Conservation (phyloP, 2,888 invertebrate genomes). For the Pachydiplax longipennis region DNA sequence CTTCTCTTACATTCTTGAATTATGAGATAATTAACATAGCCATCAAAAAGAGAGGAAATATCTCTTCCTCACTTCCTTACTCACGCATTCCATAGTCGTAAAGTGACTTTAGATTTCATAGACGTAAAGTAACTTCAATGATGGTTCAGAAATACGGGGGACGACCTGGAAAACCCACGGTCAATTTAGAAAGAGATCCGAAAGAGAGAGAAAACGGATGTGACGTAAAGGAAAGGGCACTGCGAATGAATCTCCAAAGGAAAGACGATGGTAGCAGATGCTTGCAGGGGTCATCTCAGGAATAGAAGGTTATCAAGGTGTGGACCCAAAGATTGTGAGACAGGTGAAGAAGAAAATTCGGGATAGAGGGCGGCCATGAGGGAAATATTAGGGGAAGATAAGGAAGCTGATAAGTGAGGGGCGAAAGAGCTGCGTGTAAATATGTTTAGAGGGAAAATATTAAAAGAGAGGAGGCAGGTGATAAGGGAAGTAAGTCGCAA, state of each 20-base stretch:
- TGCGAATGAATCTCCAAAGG: not conserved
- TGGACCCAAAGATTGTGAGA: not conserved
- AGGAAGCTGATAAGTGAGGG: not conserved
- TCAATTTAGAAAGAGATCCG: no score
- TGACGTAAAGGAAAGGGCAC: not conserved
- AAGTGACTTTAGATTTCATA: no score
- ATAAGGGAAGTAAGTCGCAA: not conserved
- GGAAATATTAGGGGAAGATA: not conserved
- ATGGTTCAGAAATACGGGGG: no score
- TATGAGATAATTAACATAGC: no score
- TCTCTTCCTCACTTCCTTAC: no score
- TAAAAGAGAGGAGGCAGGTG: not conserved
- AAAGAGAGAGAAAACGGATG: not conserved
- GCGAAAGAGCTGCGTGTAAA: not conserved
- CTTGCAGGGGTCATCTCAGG: not conserved
- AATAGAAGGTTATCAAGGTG: not conserved
- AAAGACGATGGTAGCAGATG: not conserved
- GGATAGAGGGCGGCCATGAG: not conserved
- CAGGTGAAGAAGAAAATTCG: not conserved
- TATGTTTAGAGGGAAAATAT: not conserved
- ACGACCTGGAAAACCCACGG: no score
- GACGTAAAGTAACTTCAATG: no score
- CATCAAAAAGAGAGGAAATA: no score
- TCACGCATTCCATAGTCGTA: no score
- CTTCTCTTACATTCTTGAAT: no score